phyloP scores from a whole-genome alignment of 2,113 vertebrate species.

The Sphaerodactylus townsendi region DNA sequence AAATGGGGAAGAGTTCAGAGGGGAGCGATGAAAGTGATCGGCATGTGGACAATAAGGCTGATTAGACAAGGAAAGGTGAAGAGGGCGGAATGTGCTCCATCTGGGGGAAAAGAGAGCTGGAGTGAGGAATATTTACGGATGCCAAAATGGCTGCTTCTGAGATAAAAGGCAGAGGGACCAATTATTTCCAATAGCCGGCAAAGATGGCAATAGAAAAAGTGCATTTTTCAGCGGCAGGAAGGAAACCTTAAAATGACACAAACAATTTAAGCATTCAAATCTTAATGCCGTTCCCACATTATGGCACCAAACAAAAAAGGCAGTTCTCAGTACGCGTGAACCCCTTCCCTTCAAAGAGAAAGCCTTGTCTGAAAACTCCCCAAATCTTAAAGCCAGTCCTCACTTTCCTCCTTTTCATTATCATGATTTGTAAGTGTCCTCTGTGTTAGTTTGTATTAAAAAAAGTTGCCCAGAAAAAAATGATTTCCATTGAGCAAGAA shows the following conservation, averaged over 20 bases:
- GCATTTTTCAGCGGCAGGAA: slow-evolving; percentile 18
- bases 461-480: no score
- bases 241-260: neutral
- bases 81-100: neutral
- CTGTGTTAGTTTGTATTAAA: no score
- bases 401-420: no score
- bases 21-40: neutral
- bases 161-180: slow-evolving; percentile 28
- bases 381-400: neutral
- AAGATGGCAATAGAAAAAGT: slow-evolving; percentile 12
- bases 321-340: neutral
- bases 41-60: neutral
- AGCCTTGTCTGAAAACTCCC: neutral
- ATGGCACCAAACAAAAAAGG: neutral
- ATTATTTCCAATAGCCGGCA: slow-evolving; percentile 22
- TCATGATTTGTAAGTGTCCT: no score
- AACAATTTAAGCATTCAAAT: neutral
- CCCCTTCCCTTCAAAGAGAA: neutral
- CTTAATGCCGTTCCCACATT: neutral
- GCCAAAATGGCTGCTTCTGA: slow-evolving; percentile 20
- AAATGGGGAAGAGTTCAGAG: neutral
- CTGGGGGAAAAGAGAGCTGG: neutral
- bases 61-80: neutral
- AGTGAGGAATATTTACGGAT: neutral
- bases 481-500: neutral